Evolutionary conservation across 2,888 invertebrate species (phyloP).

Genomic region (Cacoxenus indagator): DNA sequence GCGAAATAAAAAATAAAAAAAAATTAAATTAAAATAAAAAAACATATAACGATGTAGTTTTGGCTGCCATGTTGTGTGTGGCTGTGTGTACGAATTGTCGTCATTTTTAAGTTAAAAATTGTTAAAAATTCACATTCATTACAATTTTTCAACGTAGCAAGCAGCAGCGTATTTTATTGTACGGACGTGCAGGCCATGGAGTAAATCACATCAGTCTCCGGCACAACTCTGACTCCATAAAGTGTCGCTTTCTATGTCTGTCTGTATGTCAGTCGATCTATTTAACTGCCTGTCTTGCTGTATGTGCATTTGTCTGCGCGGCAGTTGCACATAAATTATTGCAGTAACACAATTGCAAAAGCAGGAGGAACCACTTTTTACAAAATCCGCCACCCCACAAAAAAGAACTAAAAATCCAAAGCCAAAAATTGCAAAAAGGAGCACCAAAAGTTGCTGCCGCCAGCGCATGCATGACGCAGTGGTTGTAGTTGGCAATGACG

Average conservation of each 20-base stretch:
- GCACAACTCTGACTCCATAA: neutral
- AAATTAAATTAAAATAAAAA: too few relatives aligned
- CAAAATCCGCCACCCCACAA: neutral
- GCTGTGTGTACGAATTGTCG: slow-evolving; percentile 56
- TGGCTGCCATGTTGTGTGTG: neutral
- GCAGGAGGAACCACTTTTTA: slow-evolving; percentile 49
- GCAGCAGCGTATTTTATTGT: slow-evolving; percentile 5
- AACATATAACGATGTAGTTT: neutral
- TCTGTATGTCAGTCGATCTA: slow-evolving; percentile 30
- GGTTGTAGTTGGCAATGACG: neutral
- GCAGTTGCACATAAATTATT: slow-evolving; percentile 64
- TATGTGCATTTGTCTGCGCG: slow-evolving; percentile 44
- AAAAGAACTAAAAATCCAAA: too few relatives aligned
- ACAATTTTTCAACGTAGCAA: slow-evolving; percentile 38
- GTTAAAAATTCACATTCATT: slow-evolving; percentile 61
- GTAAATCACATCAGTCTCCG: neutral
- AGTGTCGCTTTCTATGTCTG: slow-evolving; percentile 24
- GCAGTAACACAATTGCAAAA: slow-evolving; percentile 59
- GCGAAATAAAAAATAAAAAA: neutral
- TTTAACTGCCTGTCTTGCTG: slow-evolving; percentile 27
- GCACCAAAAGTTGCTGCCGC: neutral
- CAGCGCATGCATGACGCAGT: slow-evolving; percentile 8
- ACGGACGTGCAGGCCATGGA: neutral
- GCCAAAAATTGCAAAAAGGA: neutral
- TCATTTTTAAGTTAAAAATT: slow-evolving; percentile 64